These are phyloP conservation scores for Platichthys stellatus DNA, from an alignment of 2,113 vertebrate species.

Conservation along the genomic window DNA sequence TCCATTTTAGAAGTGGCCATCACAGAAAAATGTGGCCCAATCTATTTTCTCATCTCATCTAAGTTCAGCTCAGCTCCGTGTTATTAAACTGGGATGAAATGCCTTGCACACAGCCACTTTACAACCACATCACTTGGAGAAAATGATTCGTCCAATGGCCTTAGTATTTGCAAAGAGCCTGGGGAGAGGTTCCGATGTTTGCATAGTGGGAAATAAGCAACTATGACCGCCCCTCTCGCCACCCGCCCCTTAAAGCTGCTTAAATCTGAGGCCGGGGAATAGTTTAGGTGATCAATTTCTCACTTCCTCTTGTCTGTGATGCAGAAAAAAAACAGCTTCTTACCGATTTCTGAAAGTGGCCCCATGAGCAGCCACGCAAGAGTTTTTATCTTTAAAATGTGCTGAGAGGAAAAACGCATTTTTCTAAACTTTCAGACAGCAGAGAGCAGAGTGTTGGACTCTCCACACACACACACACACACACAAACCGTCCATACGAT, in stretches of 20 bases:
- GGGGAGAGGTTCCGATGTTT: slow-evolving; percentile 52
- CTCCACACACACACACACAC: not conserved
- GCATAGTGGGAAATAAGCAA: slow-evolving; percentile 55
- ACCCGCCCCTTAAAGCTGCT: slow-evolving; percentile 30
- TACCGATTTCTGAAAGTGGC: slow-evolving; percentile 32
- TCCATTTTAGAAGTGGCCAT: slow-evolving; percentile 41
- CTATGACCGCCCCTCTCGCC: slow-evolving; percentile 23
- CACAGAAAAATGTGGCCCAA: slow-evolving; percentile 25
- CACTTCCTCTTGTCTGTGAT: slow-evolving; percentile 41
- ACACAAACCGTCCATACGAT: slow-evolving; percentile 14
- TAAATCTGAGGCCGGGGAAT: slow-evolving; percentile 45
- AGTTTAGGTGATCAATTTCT: slow-evolving; percentile 57
- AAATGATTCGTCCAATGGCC: slow-evolving; percentile 65
- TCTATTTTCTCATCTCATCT: slow-evolving; percentile 65
- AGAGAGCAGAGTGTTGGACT: not conserved
- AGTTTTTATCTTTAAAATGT: slow-evolving; percentile 19
- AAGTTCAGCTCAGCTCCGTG: slow-evolving; percentile 38
- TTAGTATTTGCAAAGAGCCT: slow-evolving; percentile 53
- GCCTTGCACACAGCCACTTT: slow-evolving; percentile 58
- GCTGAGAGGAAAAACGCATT: slow-evolving; percentile 17
- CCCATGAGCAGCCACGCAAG: slow-evolving; percentile 20
- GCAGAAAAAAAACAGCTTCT: slow-evolving; percentile 47
- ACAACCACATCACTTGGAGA: slow-evolving; percentile 53
- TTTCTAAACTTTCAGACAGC: slow-evolving; percentile 42
- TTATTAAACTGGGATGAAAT: slow-evolving; percentile 66